phyloP scores from a whole-genome alignment of 2,888 invertebrate genomes.

The Cerceris rybyensis region DNA sequence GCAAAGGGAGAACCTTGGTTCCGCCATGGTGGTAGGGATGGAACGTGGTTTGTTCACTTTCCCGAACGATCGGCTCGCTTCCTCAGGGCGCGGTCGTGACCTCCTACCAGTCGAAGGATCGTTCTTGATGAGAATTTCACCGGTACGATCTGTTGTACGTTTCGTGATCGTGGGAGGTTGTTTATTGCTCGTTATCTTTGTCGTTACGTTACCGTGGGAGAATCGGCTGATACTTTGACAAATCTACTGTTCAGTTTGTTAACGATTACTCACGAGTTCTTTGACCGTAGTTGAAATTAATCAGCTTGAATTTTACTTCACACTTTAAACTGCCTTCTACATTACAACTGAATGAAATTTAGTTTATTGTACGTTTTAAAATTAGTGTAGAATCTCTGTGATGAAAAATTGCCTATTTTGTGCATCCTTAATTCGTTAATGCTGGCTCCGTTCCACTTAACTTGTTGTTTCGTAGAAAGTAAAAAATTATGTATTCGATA shows the following conservation, averaged over 20 bases:
- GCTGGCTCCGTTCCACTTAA: too few relatives aligned
- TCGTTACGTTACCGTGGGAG: slow-evolving; percentile 3
- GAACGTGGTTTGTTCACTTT: slow-evolving; percentile 82
- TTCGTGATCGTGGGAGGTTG: slow-evolving; percentile 11
- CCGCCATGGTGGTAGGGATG: slow-evolving; percentile 78
- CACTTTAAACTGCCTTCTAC: too few relatives aligned
- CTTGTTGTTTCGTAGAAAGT: too few relatives aligned
- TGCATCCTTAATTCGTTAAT: too few relatives aligned
- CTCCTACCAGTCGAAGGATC: slow-evolving; percentile 63
- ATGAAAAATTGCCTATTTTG: too few relatives aligned
- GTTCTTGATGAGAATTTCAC: slow-evolving; percentile 60
- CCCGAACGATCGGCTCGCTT: slow-evolving; percentile 77
- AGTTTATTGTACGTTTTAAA: not conserved
- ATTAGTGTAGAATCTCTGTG: too few relatives aligned
- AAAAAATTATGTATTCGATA: too few relatives aligned
- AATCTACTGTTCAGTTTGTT: too few relatives aligned
- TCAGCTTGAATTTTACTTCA: too few relatives aligned
- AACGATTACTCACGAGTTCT: too few relatives aligned
- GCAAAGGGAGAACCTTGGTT: slow-evolving; percentile 70
- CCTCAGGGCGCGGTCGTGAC: slow-evolving; percentile 80
- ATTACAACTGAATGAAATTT: not conserved
- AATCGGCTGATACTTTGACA: not conserved
- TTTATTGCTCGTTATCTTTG: slow-evolving; percentile 12
- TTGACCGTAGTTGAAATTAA: too few relatives aligned
- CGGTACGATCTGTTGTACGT: slow-evolving; percentile 23